phyloP scores from a whole-genome alignment of 2,888 invertebrate genomes.

The Tortricodes alternella region DNA sequence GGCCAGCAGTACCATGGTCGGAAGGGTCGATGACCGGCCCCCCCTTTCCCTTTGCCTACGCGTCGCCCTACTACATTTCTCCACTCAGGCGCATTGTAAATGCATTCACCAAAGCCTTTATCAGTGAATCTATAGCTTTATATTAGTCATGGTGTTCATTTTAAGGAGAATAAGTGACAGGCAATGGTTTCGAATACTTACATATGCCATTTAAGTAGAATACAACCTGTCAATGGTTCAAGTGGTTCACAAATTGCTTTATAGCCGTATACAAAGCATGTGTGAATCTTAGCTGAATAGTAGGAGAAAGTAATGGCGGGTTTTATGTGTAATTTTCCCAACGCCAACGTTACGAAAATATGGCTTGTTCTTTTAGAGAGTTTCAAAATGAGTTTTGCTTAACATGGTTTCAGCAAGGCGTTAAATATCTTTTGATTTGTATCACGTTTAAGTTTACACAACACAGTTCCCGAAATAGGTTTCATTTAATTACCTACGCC shows the following conservation, averaged over 20 bases:
- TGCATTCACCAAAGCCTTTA: slow-evolving; percentile 41
- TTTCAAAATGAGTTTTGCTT: slow-evolving; percentile 28
- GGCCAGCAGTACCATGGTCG: slow-evolving; percentile 77
- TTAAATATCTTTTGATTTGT: slow-evolving; percentile 22
- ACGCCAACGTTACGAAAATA: slow-evolving; percentile 26
- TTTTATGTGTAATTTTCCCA: slow-evolving; percentile 36
- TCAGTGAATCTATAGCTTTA: slow-evolving; percentile 1
- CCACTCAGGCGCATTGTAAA: slow-evolving; percentile 52
- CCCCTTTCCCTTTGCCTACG: slow-evolving; percentile 45
- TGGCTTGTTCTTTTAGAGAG: slow-evolving; percentile 19
- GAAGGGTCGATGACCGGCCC: slow-evolving; percentile 64
- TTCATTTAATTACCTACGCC: not conserved
- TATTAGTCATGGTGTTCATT: not conserved
- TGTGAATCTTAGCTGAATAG: slow-evolving; percentile 50
- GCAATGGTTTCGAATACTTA: not conserved
- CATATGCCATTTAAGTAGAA: not conserved
- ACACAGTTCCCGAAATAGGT: not conserved
- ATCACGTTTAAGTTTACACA: slow-evolving; percentile 16
- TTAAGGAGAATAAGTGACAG: not conserved
- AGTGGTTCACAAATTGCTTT: slow-evolving; percentile 42
- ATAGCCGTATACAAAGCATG: slow-evolving; percentile 43
- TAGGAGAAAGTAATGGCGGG: slow-evolving; percentile 49
- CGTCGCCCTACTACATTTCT: slow-evolving; percentile 70
- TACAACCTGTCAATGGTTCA: slow-evolving; percentile 9
- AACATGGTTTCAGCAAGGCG: slow-evolving; percentile 14